phyloP scores from a whole-genome alignment of 2,113 vertebrate species.

The Paedocypris sp. region DNA sequence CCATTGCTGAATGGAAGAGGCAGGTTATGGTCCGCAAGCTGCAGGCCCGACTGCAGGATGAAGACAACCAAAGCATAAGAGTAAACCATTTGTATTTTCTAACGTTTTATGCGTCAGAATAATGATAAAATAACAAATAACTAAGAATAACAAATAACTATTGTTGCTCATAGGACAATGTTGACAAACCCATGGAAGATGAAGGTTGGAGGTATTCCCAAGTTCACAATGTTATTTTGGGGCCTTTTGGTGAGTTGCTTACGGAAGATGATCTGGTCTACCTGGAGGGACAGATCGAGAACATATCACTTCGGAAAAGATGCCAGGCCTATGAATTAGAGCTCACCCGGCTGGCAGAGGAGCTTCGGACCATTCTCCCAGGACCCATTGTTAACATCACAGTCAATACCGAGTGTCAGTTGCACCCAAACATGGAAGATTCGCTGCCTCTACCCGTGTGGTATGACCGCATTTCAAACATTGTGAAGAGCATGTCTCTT shows the following conservation, averaged over 20 bases:
- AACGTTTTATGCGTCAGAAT: too few species aligned
- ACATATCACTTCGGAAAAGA: slow-evolving; percentile 66
- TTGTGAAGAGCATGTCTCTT: slow-evolving; percentile 73
- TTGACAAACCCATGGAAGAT: slow-evolving; percentile 29
- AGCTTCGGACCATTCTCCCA: slow-evolving; percentile 74
- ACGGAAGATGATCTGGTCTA: slow-evolving; percentile 76
- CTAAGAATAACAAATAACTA: not conserved
- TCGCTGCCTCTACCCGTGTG: slow-evolving; percentile 63
- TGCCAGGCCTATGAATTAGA: slow-evolving; percentile 74
- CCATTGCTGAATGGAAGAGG: slow-evolving; percentile 90
- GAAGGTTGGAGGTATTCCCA: slow-evolving; percentile 73
- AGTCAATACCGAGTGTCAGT: slow-evolving; percentile 64
- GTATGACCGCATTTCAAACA: slow-evolving; percentile 71
- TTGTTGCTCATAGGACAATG: slow-evolving; percentile 38
- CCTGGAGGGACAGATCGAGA: slow-evolving; percentile 74
- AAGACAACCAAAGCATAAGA: slow-evolving; percentile 53
- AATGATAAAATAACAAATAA: too few species aligned
- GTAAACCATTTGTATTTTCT: too few species aligned
- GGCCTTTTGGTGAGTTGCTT: slow-evolving; percentile 85
- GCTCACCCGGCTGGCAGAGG: slow-evolving; percentile 66
- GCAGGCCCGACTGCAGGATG: slow-evolving; percentile 62
- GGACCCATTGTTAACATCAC: slow-evolving; percentile 73
- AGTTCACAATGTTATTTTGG: slow-evolving; percentile 71
- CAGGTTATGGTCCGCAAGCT: slow-evolving; percentile 89
- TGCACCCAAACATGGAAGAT: slow-evolving; percentile 40